Evolutionary conservation across 2,797 vertebrate species (phyloP).

Genomic region (Pyrrhura leucotis): DNA sequence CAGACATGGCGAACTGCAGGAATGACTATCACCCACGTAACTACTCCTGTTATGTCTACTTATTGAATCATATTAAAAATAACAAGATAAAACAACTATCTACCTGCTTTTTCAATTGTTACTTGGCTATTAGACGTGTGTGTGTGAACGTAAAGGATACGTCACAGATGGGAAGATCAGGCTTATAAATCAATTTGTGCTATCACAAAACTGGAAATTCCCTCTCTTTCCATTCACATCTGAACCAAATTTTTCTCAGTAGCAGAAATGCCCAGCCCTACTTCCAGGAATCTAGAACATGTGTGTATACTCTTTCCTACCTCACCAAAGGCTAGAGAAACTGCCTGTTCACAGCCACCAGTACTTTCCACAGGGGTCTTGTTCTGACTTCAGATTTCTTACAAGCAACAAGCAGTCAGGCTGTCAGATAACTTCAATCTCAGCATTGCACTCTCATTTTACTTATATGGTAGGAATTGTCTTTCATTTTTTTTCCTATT

Average conservation of each 20-base stretch:
- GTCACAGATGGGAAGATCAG: neutral
- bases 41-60: neutral
- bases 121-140: neutral
- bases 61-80: neutral
- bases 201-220: neutral
- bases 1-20: neutral
- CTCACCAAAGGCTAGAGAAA: neutral
- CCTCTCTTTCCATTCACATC: neutral
- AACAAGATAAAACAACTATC: neutral
- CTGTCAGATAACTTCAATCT: neutral
- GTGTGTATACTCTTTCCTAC: neutral
- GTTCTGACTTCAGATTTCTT: neutral
- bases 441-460: neutral
- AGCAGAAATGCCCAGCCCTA: neutral
- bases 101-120: neutral
- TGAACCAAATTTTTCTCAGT: neutral
- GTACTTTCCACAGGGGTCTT: neutral
- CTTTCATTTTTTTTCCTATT: neutral
- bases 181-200: neutral
- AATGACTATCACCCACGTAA: neutral
- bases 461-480: neutral
- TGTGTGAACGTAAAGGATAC: fast-evolving
- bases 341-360: neutral
- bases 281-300: neutral
- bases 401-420: neutral